Percentiles rank a stretch among this genome's conserved stretches.
Conservation (phyloP, 2,888 invertebrate species). For the Argyresthia goedartella region DNA sequence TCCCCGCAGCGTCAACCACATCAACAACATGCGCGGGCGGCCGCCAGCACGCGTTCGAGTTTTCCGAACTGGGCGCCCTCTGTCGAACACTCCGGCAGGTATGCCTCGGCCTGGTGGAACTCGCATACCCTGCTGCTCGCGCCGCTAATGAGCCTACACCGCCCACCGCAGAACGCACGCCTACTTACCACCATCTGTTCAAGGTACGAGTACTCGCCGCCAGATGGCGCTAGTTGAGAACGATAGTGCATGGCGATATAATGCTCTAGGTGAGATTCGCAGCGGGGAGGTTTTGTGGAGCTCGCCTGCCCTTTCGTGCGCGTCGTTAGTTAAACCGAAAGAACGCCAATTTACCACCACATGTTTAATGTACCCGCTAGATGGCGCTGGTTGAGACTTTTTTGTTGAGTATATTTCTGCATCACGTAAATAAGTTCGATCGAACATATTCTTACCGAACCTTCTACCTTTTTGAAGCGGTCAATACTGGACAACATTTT, state of each 20-base stretch:
- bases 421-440: too few species aligned
- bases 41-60: constrained; percentile 75
- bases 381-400: not conserved
- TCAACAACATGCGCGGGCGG: constrained; percentile 16
- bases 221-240: not conserved
- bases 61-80: constrained; percentile 78
- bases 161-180: constrained; percentile 58
- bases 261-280: constrained; percentile 73
- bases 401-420: too few species aligned
- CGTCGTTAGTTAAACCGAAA: too few species aligned
- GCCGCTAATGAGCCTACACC: constrained; percentile 18
- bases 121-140: constrained; percentile 86
- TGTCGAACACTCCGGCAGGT: constrained; percentile 82
- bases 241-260: constrained; percentile 62
- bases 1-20: too few species aligned
- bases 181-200: constrained; percentile 84
- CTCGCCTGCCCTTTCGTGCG: too few species aligned
- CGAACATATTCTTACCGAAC: too few species aligned
- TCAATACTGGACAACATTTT: too few species aligned
- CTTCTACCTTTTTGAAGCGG: too few species aligned
- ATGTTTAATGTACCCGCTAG: constrained; percentile 74
- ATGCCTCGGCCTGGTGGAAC: constrained; percentile 86
- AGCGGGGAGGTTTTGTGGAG: not conserved
- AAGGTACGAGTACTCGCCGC: constrained; percentile 64
- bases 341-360: constrained; percentile 82